phyloP scores from a whole-genome alignment of 2,888 invertebrate species.

The Nomada ferruginata region DNA sequence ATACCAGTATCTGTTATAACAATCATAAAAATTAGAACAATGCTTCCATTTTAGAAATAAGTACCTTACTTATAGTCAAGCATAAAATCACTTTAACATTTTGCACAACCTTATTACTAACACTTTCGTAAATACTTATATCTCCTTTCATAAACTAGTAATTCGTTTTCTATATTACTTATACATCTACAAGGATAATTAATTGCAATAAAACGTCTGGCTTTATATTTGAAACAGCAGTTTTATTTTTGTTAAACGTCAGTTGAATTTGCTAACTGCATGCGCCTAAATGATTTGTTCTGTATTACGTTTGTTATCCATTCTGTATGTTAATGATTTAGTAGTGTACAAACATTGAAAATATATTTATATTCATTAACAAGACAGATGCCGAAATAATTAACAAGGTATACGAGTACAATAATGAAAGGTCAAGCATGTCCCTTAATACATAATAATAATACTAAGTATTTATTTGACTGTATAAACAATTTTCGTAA shows the following conservation, averaged over 20 bases:
- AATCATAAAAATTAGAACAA: too few species aligned
- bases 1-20: too few species aligned
- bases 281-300: constrained; percentile 65
- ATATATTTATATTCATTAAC: constrained; percentile 62
- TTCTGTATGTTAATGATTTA: constrained; percentile 86
- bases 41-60: too few species aligned
- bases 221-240: constrained; percentile 21
- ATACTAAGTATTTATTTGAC: constrained; percentile 26
- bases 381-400: constrained; percentile 50
- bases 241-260: constrained; percentile 34
- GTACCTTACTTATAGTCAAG: too few species aligned
- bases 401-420: constrained; percentile 47
- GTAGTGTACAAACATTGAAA: constrained; percentile 56
- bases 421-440: constrained; percentile 59
- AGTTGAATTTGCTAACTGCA: constrained; percentile 66
- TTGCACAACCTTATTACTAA: constrained; percentile 16
- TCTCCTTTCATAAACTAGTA: constrained; percentile 9
- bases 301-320: constrained; percentile 86
- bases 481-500: not conserved
- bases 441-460: constrained; percentile 52
- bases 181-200: constrained; percentile 2
- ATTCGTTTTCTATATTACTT: constrained; percentile 3
- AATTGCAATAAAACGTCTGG: constrained; percentile 18
- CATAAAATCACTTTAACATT: not conserved
- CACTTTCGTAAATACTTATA: constrained; percentile 15